Conservation (phyloP, 2,797 vertebrate genomes). For the Chelmon rostratus region DNA sequence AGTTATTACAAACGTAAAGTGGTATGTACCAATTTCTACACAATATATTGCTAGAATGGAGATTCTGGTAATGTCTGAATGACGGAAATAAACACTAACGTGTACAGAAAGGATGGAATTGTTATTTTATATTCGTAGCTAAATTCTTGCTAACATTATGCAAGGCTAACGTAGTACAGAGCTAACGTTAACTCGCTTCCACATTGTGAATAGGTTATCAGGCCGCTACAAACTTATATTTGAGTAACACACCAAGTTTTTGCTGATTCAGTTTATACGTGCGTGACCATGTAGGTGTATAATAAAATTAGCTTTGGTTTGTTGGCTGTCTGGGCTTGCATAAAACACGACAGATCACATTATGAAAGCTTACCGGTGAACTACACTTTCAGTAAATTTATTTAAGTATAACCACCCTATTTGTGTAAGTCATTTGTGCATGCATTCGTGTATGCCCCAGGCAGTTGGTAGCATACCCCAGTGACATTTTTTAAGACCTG, state of each 20-base stretch:
- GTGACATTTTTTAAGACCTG: background rate
- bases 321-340: background rate
- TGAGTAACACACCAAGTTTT: background rate
- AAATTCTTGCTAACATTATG: slow-evolving; percentile 66
- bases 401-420: background rate
- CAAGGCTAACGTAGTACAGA: slow-evolving; percentile 53
- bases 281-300: background rate
- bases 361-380: background rate
- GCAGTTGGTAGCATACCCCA: background rate
- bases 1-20: slow-evolving; percentile 81
- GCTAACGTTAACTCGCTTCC: slow-evolving; percentile 18
- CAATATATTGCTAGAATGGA: slow-evolving; percentile 7
- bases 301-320: slow-evolving; percentile 11
- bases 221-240: slow-evolving; percentile 11
- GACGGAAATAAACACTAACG: slow-evolving; percentile 32
- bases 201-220: background rate
- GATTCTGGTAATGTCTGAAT: slow-evolving; percentile 3
- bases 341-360: background rate
- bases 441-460: background rate
- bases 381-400: background rate
- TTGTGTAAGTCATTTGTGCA: background rate
- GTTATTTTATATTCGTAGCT: slow-evolving; percentile 65
- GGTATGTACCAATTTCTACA: slow-evolving; percentile 78
- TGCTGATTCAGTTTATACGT: background rate
- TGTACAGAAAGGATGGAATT: slow-evolving; percentile 48